Evolutionary conservation across 2,113 vertebrate species (phyloP).

Genomic region (Campylorhamphus procurvoides): DNA sequence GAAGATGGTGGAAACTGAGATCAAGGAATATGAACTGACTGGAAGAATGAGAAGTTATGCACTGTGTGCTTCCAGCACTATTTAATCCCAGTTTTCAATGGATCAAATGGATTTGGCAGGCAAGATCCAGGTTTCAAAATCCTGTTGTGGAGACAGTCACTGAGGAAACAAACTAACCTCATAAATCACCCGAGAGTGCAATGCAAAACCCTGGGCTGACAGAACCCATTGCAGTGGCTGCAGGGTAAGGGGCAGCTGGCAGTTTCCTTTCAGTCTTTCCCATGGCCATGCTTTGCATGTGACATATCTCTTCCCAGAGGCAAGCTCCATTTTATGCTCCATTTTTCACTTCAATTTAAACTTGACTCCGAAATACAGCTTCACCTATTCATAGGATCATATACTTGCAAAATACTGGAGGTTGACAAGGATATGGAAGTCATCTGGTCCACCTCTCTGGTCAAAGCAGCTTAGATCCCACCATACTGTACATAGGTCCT

Average conservation of each 20-base stretch:
- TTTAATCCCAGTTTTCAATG: slow-evolving; percentile 2
- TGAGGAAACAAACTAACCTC: not conserved
- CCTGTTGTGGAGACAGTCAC: slow-evolving; percentile 4
- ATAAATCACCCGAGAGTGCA: not conserved
- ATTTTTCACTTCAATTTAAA: not conserved
- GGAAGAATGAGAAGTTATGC: not conserved
- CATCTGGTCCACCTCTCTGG: not conserved
- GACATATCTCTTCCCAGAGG: not conserved
- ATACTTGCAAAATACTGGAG: not conserved
- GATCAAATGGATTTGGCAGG: slow-evolving; percentile 18
- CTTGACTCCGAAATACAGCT: not conserved
- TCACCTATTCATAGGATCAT: not conserved
- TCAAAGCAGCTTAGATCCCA: not conserved
- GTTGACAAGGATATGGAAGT: not conserved
- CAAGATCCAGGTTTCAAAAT: slow-evolving; percentile 13
- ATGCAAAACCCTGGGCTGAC: not conserved
- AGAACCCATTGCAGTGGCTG: not conserved
- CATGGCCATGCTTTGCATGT: not conserved
- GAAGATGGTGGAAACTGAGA: not conserved
- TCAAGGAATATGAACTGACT: not conserved
- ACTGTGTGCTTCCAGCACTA: not conserved
- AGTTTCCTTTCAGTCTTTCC: not conserved
- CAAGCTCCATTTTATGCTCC: not conserved
- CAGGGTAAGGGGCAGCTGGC: not conserved
- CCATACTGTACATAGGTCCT: not conserved